These are phyloP conservation scores for Xiphophorus couchianus DNA, from an alignment of 2,113 vertebrate species.

Conservation along the genomic window DNA sequence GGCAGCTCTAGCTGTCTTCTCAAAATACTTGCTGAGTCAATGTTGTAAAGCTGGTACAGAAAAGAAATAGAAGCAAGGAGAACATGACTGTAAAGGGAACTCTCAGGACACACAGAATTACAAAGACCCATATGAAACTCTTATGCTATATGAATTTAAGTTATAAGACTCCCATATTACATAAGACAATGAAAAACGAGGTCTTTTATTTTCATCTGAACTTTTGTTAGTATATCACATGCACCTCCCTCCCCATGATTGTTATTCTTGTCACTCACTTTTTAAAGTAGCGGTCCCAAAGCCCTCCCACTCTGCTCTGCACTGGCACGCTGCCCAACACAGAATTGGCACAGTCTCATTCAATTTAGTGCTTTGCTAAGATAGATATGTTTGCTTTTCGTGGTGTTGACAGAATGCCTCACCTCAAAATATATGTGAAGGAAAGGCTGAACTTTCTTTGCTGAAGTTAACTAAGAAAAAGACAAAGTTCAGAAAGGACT, in stretches of 20 bases:
- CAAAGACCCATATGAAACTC: neutral
- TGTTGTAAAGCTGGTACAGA: constrained; percentile 13
- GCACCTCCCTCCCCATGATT: constrained; percentile 9
- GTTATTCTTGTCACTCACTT: constrained; percentile 50
- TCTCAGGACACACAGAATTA: neutral
- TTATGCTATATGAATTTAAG: constrained; percentile 4
- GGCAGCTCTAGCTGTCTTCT: constrained; percentile 64
- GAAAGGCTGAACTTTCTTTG: constrained; percentile 66
- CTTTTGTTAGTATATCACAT: neutral
- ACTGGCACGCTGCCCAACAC: constrained; percentile 64
- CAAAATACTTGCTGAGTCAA: constrained; percentile 58
- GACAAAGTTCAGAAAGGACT: constrained; percentile 1
- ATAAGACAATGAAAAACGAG: neutral
- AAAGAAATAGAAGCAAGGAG: constrained; percentile 27
- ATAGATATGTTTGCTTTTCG: constrained; percentile 80
- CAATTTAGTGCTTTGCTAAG: constrained; percentile 77
- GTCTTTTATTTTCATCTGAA: neutral
- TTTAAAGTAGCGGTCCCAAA: constrained; percentile 44
- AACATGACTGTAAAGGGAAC: constrained; percentile 11
- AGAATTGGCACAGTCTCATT: constrained; percentile 74
- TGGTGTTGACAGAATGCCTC: constrained; percentile 68
- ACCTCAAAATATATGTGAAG: constrained; percentile 72
- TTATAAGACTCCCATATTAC: neutral
- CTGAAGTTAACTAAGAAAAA: constrained; percentile 51
- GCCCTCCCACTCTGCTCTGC: constrained; percentile 34